phyloP scores from a whole-genome alignment of 2,797 vertebrate genomes.

The Simalia tracyae region DNA sequence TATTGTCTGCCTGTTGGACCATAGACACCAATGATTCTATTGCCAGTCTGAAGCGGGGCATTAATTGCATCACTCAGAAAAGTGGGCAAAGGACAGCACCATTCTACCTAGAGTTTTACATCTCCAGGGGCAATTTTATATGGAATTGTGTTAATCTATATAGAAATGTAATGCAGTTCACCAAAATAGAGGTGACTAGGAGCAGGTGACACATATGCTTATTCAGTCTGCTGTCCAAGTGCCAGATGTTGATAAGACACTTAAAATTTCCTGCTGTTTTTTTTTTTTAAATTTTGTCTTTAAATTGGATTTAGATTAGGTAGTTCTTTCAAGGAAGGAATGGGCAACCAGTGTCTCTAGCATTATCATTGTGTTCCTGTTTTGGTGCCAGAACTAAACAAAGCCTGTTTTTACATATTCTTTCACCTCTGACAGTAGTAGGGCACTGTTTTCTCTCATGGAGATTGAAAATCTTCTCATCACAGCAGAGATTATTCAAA shows the following conservation, averaged over 20 bases:
- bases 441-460: not conserved
- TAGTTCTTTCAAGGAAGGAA: not conserved
- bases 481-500: not conserved
- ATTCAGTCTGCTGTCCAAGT: not conserved
- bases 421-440: not conserved
- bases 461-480: not conserved
- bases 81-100: not conserved
- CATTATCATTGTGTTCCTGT: not conserved
- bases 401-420: not conserved
- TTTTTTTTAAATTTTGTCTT: not conserved
- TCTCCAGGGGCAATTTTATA: not conserved
- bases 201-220: not conserved
- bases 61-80: not conserved
- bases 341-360: not conserved
- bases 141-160: not conserved
- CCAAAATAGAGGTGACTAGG: not conserved
- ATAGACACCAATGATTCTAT: not conserved
- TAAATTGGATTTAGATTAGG: not conserved
- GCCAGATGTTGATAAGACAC: not conserved
- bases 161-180: not conserved
- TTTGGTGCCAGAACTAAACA: not conserved
- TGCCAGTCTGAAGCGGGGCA: not conserved
- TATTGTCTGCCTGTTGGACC: rapidly evolving
- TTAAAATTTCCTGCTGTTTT: not conserved
- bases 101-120: not conserved